Conservation (phyloP, 2,888 invertebrate species). For the Psococerastis gibbosa region DNA sequence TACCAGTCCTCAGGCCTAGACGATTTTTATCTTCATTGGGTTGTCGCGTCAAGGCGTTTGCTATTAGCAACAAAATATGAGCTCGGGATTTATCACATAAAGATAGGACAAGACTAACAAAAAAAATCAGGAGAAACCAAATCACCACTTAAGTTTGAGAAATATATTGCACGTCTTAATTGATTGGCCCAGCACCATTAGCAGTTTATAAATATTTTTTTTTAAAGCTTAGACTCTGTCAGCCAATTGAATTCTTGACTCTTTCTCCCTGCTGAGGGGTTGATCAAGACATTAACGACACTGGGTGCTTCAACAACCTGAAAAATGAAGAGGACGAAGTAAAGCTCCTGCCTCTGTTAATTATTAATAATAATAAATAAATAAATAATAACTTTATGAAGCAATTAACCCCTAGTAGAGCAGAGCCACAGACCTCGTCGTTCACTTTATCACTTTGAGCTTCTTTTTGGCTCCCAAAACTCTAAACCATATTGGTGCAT, state of each 20-base stretch:
- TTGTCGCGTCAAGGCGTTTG: too few relatives aligned
- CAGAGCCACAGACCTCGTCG: too few relatives aligned
- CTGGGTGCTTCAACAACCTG: constrained; percentile 52
- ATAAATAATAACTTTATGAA: neutral
- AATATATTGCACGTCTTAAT: constrained; percentile 22
- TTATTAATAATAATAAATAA: neutral
- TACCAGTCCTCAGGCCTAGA: neutral
- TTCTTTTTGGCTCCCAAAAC: too few relatives aligned
- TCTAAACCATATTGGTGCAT: too few relatives aligned
- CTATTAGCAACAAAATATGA: too few relatives aligned
- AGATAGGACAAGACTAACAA: neutral
- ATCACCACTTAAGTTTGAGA: constrained; percentile 17
- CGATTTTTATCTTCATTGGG: too few relatives aligned
- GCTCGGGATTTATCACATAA: too few relatives aligned
- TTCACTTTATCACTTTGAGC: too few relatives aligned
- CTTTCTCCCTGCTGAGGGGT: constrained; percentile 73
- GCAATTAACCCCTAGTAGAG: too few relatives aligned
- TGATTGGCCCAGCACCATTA: constrained; percentile 1
- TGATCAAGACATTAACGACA: constrained; percentile 80
- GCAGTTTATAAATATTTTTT: neutral
- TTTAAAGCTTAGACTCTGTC: constrained; percentile 71
- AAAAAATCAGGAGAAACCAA: neutral
- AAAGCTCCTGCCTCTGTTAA: too few relatives aligned
- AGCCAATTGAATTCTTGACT: constrained; percentile 83
- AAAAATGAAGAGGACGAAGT: constrained; percentile 16